These are phyloP conservation scores for Amia ocellicauda DNA, from an alignment of 2,113 vertebrate species.

Conservation along the genomic window DNA sequence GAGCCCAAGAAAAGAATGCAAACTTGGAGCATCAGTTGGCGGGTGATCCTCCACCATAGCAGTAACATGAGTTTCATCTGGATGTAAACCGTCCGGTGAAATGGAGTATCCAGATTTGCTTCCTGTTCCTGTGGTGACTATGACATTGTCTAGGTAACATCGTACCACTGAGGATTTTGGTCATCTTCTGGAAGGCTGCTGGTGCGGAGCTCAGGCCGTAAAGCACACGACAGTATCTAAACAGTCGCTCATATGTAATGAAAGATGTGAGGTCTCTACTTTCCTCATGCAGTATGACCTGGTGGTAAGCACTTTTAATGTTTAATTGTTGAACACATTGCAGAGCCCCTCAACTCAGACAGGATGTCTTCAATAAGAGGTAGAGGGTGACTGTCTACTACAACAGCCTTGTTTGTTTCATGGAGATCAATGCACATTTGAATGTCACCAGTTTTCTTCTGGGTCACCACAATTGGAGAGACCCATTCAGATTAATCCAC, in stretches of 20 bases:
- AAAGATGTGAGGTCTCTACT: too few species aligned
- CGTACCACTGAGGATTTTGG: slow-evolving; percentile 16
- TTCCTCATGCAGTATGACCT: slow-evolving; percentile 19
- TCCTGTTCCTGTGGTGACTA: slow-evolving; percentile 8
- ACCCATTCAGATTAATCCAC: slow-evolving; percentile 12
- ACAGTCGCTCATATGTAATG: slow-evolving; percentile 26
- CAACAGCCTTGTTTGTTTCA: slow-evolving; percentile 5
- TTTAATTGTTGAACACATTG: slow-evolving; percentile 27
- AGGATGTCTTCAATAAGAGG: slow-evolving; percentile 21
- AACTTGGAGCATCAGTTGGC: slow-evolving; percentile 17
- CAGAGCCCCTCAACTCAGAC: slow-evolving; percentile 7
- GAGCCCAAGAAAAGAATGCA: background rate
- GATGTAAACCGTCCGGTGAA: slow-evolving; percentile 10
- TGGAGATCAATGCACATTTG: too few species aligned
- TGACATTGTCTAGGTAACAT: slow-evolving; percentile 30
- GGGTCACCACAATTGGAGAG: background rate
- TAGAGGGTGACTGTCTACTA: slow-evolving; percentile 16
- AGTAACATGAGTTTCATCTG: slow-evolving; percentile 14
- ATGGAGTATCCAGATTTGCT: slow-evolving; percentile 19
- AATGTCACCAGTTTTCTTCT: too few species aligned
- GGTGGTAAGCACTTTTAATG: slow-evolving; percentile 22
- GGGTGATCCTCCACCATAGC: slow-evolving; percentile 20
- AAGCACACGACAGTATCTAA: slow-evolving; percentile 20
- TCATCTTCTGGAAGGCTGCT: slow-evolving; percentile 26
- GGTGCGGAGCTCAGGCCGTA: slow-evolving; percentile 25